Evolutionary conservation across 2,888 invertebrate species (phyloP), one percentile per base, ranked within the genome.

Genomic region (Pterostichus madidus): DNA sequence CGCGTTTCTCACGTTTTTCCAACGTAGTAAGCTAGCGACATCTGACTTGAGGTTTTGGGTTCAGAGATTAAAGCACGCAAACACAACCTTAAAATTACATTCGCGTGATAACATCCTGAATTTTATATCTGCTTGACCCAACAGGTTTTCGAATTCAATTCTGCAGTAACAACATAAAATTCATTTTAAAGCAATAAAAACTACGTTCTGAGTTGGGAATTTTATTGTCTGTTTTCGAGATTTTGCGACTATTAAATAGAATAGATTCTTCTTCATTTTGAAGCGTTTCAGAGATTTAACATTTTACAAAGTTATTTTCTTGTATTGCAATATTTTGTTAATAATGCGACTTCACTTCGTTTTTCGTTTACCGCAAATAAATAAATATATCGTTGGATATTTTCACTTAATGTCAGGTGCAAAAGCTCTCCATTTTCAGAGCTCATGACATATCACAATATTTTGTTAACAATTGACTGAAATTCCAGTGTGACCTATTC

Each of bases 41-140:
- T 46, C 44, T 44, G 17, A 44, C 68, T 44, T 13, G 15, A 56
- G 13, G 56, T 13, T 17, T 17, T 71, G 17, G 44, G 68, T 35
- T 32, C 13, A 10, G 24, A 59, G 35, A n/a, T 64, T 31, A 35
- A 64, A 64, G 32, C 64, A 13, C 64, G 13, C 32, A 52, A 52
- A 71, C 44, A 46, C 44, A 71, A 71, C 44, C 44, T 39, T 44
- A 8, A 44, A 71, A 71, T 71, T 71, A 44, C 68, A 71, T 71
- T 71, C 44, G 6, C 8, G 68, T 17, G 56, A 8, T 17, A 56
- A 56, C 17, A 56, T 56, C 17, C 56, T 56, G 56, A 13, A 71
- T 71, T 71, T 71, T 71, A 71, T 71, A 71, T 71, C 68, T 44
- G 15, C 15, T 44, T 44, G 44, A 71, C 68, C 44, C 39, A 8